Percentiles rank a stretch among this genome's conserved stretches.
These are phyloP conservation scores for Hydrotaea diabolus DNA, from an alignment of 2,888 invertebrate genomes.

Conservation along the genomic window DNA sequence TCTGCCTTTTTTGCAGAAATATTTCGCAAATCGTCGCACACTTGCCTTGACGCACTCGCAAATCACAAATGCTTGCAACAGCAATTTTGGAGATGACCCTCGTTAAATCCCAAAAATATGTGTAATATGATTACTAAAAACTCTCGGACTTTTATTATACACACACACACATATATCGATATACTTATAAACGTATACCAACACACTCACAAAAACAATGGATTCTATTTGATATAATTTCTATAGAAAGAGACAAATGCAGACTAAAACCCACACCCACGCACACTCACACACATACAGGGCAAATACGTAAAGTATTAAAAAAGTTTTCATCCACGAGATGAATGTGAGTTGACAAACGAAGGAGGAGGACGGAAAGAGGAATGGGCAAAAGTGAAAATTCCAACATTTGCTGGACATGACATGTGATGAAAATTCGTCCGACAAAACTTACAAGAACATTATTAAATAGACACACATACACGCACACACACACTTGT, in stretches of 20 bases:
- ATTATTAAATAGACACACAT: conserved; percentile 23
- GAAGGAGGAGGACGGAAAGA: background rate
- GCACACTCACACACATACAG: background rate
- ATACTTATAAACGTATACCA: background rate
- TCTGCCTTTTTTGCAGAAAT: too few relatives aligned
- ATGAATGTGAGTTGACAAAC: background rate
- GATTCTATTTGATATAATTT: background rate
- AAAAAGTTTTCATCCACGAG: conserved; percentile 43
- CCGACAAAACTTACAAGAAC: conserved; percentile 34
- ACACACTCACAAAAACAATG: background rate
- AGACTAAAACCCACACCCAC: conserved; percentile 22
- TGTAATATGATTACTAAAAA: conserved; percentile 60
- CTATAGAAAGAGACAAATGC: conserved; percentile 28
- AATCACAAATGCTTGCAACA: background rate
- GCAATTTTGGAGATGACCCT: background rate
- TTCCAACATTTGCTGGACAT: conserved; percentile 56
- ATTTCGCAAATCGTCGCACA: too few relatives aligned
- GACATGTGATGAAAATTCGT: conserved; percentile 52
- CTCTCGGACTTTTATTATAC: conserved; percentile 42
- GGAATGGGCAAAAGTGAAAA: conserved; percentile 22
- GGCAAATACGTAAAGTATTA: conserved; percentile 51
- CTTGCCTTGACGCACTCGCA: too few relatives aligned
- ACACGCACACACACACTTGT: background rate
- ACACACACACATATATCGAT: background rate
- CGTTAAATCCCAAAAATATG: conserved; percentile 38